A percentile compares a stretch with the other conserved stretches of the same genome.
These are phyloP conservation scores for Acyrthosiphon pisum DNA, from an alignment of 1,140 invertebrate species.

Conservation along the genomic window DNA sequence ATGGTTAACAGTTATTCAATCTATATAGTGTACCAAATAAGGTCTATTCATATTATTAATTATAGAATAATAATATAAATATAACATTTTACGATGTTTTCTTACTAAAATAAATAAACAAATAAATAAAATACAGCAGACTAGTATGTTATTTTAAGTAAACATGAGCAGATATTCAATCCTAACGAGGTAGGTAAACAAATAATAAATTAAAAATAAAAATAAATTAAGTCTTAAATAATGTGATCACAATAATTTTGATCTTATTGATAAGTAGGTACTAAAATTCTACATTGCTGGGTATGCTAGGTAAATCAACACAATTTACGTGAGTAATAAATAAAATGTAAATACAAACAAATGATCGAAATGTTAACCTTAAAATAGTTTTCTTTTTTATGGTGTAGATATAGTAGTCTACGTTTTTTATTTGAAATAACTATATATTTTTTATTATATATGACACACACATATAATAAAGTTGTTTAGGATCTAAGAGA, in stretches of 20 bases:
- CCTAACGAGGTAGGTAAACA: constrained; percentile 52
- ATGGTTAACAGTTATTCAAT: constrained; percentile 43
- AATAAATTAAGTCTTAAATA: constrained; percentile 43
- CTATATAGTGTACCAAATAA: constrained; percentile 18
- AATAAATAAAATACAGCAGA: constrained; percentile 53
- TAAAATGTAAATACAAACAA: constrained; percentile 22
- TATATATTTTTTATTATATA: constrained; percentile 25
- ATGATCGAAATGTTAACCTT: constrained; percentile 38
- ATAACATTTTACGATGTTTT: constrained; percentile 7
- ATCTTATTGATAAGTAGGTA: constrained; percentile 10
- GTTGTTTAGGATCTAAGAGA: constrained; percentile 50
- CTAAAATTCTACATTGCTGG: constrained; percentile 9
- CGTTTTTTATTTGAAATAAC: constrained; percentile 7
- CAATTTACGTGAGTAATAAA: constrained; percentile 19
- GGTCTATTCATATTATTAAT: constrained; percentile 4
- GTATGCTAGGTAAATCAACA: constrained; percentile 14
- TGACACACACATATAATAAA: constrained; percentile 43
- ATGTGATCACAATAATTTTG: constrained; percentile 16
- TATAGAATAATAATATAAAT: constrained; percentile 29
- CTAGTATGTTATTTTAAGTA: constrained; percentile 45
- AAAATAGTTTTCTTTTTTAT: not conserved
- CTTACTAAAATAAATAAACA: constrained; percentile 34
- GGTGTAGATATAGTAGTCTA: constrained; percentile 1
- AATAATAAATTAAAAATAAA: constrained; percentile 49
- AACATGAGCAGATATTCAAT: constrained; percentile 54